phyloP scores from a whole-genome alignment of 2,888 invertebrate genomes.

The Melanostoma mellinum region DNA sequence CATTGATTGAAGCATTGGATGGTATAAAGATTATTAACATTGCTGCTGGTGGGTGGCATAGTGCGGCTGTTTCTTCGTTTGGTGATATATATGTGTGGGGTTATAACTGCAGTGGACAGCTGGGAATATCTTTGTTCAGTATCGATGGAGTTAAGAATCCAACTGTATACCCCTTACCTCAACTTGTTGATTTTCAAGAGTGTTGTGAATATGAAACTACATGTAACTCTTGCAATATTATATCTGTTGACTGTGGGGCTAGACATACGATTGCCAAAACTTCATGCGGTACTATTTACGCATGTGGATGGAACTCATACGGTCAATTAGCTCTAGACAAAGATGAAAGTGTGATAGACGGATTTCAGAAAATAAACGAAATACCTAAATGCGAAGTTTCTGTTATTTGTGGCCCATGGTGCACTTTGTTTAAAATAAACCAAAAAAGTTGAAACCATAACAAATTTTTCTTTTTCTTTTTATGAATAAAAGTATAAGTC shows the following conservation, averaged over 20 bases:
- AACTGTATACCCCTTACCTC: slow-evolving; percentile 79
- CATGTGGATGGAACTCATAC: slow-evolving; percentile 91
- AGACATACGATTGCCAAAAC: slow-evolving; percentile 88
- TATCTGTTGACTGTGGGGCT: slow-evolving; percentile 88
- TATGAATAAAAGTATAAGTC: too few relatives aligned
- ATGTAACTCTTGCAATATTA: slow-evolving; percentile 79
- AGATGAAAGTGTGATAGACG: slow-evolving; percentile 76
- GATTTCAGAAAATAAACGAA: slow-evolving; percentile 76
- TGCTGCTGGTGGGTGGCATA: slow-evolving; percentile 94
- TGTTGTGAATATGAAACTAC: slow-evolving; percentile 77
- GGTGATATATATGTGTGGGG: slow-evolving; percentile 96
- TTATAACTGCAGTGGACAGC: slow-evolving; percentile 93
- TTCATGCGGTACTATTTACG: slow-evolving; percentile 87
- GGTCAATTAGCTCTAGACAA: slow-evolving; percentile 87
- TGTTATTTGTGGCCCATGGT: slow-evolving; percentile 83
- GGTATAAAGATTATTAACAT: slow-evolving; percentile 89
- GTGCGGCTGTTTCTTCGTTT: slow-evolving; percentile 88
- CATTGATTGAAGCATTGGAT: slow-evolving; percentile 87
- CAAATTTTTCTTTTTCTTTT: not conserved
- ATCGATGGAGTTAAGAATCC: slow-evolving; percentile 59
- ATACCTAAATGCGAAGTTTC: slow-evolving; percentile 74
- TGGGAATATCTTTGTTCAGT: slow-evolving; percentile 85
- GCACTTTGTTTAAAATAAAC: slow-evolving; percentile 77
- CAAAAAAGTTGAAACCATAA: slow-evolving; percentile 32
- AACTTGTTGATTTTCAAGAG: slow-evolving; percentile 77